Percentiles rank a stretch among this genome's conserved stretches.
phyloP scores from a whole-genome alignment of 2,888 invertebrate species.

The Sympetrum striolatum region DNA sequence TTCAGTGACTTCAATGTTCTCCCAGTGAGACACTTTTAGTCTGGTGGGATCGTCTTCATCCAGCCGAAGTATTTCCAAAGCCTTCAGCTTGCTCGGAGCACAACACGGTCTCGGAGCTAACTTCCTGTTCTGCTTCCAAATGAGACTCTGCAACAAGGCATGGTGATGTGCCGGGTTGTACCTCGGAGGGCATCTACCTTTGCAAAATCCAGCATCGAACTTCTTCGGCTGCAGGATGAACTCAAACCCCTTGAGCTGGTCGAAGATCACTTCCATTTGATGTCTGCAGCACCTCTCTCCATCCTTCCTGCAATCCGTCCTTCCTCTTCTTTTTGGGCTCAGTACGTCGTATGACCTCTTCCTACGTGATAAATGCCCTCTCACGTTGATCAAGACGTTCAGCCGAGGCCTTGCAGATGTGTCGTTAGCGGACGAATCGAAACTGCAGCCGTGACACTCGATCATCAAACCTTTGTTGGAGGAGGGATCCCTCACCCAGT shows the following conservation, averaged over 20 bases:
- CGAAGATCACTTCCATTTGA: slow-evolving; percentile 66
- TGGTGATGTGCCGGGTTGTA: slow-evolving; percentile 76
- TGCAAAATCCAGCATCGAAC: slow-evolving; percentile 76
- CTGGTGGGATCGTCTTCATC: slow-evolving; percentile 69
- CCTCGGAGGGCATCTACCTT: slow-evolving; percentile 71
- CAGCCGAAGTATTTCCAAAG: slow-evolving; percentile 70
- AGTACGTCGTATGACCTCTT: slow-evolving; percentile 51
- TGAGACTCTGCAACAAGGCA: slow-evolving; percentile 71
- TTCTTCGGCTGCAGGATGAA: slow-evolving; percentile 73
- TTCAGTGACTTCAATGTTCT: slow-evolving; percentile 73
- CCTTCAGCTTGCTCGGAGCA: slow-evolving; percentile 71
- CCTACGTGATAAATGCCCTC: slow-evolving; percentile 5
- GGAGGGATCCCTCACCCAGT: slow-evolving; percentile 60
- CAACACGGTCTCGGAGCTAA: slow-evolving; percentile 69
- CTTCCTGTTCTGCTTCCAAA: slow-evolving; percentile 68
- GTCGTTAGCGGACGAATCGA: neutral
- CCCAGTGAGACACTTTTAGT: slow-evolving; percentile 72
- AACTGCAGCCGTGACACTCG: slow-evolving; percentile 61
- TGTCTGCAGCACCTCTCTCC: slow-evolving; percentile 68
- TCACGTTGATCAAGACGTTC: slow-evolving; percentile 51
- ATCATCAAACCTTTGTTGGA: slow-evolving; percentile 65
- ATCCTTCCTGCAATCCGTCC: slow-evolving; percentile 63
- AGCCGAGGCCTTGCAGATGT: slow-evolving; percentile 43
- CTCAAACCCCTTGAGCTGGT: slow-evolving; percentile 69
- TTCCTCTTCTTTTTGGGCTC: slow-evolving; percentile 58